Percentiles rank a stretch among this genome's conserved stretches.
Conservation (phyloP, 2,113 vertebrate genomes). For the Poeciliopsis prolifica region DNA sequence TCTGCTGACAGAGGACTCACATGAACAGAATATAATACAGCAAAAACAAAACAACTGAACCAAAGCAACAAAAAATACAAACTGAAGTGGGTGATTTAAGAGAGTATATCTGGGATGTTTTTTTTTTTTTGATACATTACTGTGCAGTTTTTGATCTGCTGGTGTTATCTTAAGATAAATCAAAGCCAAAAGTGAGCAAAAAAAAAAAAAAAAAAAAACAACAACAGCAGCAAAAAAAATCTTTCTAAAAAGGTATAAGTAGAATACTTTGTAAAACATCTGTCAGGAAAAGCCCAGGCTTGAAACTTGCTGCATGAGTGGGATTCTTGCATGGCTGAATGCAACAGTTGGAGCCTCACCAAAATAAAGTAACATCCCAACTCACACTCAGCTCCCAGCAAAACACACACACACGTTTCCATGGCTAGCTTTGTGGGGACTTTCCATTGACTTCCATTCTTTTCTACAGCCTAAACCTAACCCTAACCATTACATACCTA, state of each 20-base stretch:
- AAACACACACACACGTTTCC: background rate
- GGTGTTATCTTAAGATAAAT: background rate
- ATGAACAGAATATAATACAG: background rate
- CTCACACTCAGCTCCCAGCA: conserved; percentile 22
- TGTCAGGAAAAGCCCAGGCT: conserved; percentile 2
- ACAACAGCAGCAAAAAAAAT: background rate
- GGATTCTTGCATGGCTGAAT: conserved; percentile 18
- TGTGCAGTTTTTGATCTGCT: rapidly evolving
- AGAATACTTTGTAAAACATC: too few species aligned
- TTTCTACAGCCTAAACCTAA: too few species aligned
- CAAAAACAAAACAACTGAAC: too few species aligned
- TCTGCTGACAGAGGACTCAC: conserved; percentile 25
- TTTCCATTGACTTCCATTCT: too few species aligned
- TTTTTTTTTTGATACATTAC: too few species aligned
- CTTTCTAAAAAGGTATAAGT: too few species aligned
- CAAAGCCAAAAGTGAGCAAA: background rate
- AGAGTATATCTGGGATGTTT: too few species aligned
- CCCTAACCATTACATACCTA: too few species aligned
- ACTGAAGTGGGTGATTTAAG: background rate
- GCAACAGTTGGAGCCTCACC: conserved; percentile 53
- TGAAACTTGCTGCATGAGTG: conserved; percentile 39
- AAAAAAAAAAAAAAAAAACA: background rate
- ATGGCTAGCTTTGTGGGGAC: too few species aligned
- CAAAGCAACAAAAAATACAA: background rate
- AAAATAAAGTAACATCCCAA: conserved; percentile 49